Evolutionary conservation across 2,888 invertebrate genomes (phyloP).

Genomic region (Cephus runcator): DNA sequence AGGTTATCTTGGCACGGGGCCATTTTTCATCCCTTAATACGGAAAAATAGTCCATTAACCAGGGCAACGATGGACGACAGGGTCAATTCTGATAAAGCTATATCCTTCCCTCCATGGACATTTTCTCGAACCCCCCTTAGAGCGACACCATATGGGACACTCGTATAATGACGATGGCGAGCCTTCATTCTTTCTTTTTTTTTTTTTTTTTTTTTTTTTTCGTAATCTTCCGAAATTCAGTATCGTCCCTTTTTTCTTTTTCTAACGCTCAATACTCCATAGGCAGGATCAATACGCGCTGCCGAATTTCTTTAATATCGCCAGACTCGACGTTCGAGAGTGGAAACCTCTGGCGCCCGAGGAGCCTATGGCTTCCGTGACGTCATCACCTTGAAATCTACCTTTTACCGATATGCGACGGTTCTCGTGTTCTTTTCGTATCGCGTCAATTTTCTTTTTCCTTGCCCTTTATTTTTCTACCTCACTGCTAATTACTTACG

Average conservation of each 20-base stretch:
- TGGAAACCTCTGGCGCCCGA: no score
- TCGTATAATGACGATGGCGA: neutral
- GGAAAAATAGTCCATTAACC: constrained; percentile 43
- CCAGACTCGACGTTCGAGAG: no score
- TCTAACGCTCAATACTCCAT: neutral
- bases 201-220: neutral
- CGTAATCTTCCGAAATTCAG: neutral
- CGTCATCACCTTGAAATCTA: no score
- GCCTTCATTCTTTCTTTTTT: neutral
- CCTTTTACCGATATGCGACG: no score
- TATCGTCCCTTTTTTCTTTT: neutral
- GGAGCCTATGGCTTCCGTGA: no score
- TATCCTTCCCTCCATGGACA: no score
- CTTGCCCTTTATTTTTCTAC: no score
- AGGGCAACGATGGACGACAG: constrained; percentile 20
- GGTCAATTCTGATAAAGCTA: no score
- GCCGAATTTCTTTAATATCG: no score
- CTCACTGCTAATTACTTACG: no score
- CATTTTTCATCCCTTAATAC: constrained; percentile 52
- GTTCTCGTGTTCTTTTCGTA: no score
- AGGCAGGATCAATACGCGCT: neutral
- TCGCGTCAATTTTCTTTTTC: no score
- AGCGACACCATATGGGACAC: neutral
- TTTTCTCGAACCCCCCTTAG: neutral
- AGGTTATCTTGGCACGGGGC: constrained; percentile 35